A percentile compares a stretch with the other conserved stretches of the same genome.
Conservation (phyloP, 2,113 vertebrate genomes). For the Scartelaos histophorus region DNA sequence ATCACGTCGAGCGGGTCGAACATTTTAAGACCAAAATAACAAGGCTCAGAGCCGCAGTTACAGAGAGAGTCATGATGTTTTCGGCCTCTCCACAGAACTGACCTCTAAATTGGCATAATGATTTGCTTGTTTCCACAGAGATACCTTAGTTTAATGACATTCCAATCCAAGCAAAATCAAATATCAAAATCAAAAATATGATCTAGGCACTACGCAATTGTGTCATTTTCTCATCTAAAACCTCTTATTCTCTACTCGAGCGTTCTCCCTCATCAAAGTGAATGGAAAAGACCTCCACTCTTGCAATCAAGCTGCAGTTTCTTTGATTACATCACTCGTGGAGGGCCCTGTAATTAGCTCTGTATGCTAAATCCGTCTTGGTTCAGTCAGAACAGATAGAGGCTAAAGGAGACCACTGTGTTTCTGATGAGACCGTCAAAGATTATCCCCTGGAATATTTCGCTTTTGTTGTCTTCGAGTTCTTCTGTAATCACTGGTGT, state of each 20-base stretch:
- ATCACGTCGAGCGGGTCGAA: too few relatives aligned
- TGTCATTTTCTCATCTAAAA: not conserved
- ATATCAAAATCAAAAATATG: too few relatives aligned
- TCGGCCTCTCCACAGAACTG: too few relatives aligned
- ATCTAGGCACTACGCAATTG: too few relatives aligned
- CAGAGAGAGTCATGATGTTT: too few relatives aligned
- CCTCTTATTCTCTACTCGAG: not conserved
- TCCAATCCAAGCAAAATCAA: too few relatives aligned
- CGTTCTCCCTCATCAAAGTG: not conserved
- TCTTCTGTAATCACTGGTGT: conserved; percentile 45
- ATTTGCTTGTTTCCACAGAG: too few relatives aligned
- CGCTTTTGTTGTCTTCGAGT: conserved; percentile 15
- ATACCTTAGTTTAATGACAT: too few relatives aligned
- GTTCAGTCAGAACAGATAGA: conserved; percentile 8
- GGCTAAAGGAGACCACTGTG: conserved; percentile 5
- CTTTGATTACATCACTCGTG: conserved; percentile 9
- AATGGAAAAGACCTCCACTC: conserved; percentile 1
- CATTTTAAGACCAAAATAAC: too few relatives aligned
- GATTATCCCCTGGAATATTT: conserved; percentile 42
- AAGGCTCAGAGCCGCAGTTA: too few relatives aligned
- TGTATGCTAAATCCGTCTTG: not conserved
- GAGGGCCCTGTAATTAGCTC: not conserved
- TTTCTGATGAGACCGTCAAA: conserved; percentile 40
- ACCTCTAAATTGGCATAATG: too few relatives aligned
- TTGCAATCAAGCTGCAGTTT: not conserved